Evolutionary conservation across 2,888 invertebrate genomes (phyloP).

Genomic region (Holacanthella duospinosa): DNA sequence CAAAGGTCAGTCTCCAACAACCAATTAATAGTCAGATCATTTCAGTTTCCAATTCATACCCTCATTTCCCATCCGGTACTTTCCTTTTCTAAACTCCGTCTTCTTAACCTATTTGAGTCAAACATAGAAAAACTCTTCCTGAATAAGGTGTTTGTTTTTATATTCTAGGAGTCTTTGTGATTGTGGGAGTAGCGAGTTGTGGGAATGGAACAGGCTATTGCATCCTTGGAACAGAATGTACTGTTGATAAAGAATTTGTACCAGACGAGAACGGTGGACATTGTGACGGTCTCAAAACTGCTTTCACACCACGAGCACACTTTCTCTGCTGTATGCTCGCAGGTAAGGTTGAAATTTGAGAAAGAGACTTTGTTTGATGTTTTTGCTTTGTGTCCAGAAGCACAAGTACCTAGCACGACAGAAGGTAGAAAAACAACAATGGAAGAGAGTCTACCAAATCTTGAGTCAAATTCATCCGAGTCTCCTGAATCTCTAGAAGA

Average conservation of each 20-base stretch:
- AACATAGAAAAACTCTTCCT: neutral
- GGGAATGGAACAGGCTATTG: slow-evolving; percentile 42
- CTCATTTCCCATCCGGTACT: too few relatives aligned
- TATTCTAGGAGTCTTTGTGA: slow-evolving; percentile 42
- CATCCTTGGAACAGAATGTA: slow-evolving; percentile 42
- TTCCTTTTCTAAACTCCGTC: too few relatives aligned
- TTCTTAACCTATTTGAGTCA: neutral
- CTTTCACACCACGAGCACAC: slow-evolving; percentile 41
- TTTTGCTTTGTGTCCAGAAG: too few relatives aligned
- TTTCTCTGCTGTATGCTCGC: slow-evolving; percentile 41
- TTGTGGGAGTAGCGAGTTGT: slow-evolving; percentile 43
- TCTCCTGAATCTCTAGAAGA: slow-evolving; percentile 10
- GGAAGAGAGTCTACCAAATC: slow-evolving; percentile 3
- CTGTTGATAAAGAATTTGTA: slow-evolving; percentile 42
- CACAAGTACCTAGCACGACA: slow-evolving; percentile 22
- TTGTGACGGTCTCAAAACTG: slow-evolving; percentile 42
- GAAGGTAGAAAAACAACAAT: slow-evolving; percentile 22
- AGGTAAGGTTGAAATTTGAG: neutral
- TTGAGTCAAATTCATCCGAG: slow-evolving; percentile 15
- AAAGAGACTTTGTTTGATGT: too few relatives aligned
- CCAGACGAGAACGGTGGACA: slow-evolving; percentile 40
- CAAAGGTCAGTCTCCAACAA: slow-evolving; percentile 19
- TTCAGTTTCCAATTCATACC: neutral
- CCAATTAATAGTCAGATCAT: neutral
- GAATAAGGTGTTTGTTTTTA: neutral